Conservation (phyloP, 2,113 vertebrate genomes). For the Geococcyx californianus region DNA sequence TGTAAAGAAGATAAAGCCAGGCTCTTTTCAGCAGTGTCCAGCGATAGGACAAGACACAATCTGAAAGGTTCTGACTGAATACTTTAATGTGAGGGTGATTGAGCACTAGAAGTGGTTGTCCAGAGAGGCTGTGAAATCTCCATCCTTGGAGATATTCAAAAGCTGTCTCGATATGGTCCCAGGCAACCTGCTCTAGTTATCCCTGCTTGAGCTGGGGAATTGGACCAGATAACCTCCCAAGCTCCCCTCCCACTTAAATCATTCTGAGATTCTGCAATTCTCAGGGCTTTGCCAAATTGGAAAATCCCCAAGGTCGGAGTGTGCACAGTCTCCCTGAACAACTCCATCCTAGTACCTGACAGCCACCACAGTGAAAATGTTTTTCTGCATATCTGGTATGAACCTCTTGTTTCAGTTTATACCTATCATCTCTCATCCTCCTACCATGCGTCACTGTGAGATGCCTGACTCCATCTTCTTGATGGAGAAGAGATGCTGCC, state of each 20-base stretch:
- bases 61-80: too few relatives aligned
- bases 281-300: background rate
- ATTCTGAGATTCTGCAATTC: too few relatives aligned
- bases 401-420: background rate
- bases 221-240: too few relatives aligned
- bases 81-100: accelerated
- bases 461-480: background rate
- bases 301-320: background rate
- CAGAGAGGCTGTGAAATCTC: background rate
- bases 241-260: too few relatives aligned
- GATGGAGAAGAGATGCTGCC: background rate
- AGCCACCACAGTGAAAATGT: background rate
- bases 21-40: too few relatives aligned
- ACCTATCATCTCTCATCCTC: background rate
- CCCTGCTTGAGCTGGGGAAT: background rate
- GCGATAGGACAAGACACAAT: too few relatives aligned
- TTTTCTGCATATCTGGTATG: background rate
- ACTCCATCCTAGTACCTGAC: background rate
- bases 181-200: background rate
- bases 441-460: background rate
- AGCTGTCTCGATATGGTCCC: background rate
- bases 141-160: background rate
- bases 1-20: too few relatives aligned
- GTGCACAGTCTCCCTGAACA: background rate
- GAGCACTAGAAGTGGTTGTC: background rate